Percentiles rank a stretch among this genome's conserved stretches.
These are phyloP conservation scores for Hipparchia semele DNA, from an alignment of 2,888 invertebrate species.

Conservation along the genomic window DNA sequence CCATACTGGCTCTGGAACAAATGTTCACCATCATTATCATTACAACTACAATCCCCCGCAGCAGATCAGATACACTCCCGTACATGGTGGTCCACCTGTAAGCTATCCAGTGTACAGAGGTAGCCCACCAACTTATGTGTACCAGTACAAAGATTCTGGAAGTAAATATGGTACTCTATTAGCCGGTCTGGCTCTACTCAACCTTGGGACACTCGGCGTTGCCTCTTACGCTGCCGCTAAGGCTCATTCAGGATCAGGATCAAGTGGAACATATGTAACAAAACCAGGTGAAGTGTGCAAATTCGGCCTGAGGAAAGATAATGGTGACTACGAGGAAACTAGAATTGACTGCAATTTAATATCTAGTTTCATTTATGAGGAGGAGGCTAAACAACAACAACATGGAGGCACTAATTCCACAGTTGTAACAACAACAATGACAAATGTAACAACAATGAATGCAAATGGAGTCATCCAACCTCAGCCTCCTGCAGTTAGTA, in stretches of 20 bases:
- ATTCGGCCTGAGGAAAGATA: constrained; percentile 68
- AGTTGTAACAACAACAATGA: constrained; percentile 61
- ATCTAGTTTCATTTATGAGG: constrained; percentile 67
- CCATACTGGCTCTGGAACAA: constrained; percentile 46
- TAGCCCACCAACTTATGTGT: constrained; percentile 68
- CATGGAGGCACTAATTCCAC: constrained; percentile 51
- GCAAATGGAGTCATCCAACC: constrained; percentile 45
- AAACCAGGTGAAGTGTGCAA: constrained; percentile 70
- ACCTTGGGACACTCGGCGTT: constrained; percentile 66
- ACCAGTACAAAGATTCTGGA: constrained; percentile 70
- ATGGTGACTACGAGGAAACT: constrained; percentile 73
- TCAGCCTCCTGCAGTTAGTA: constrained; percentile 34
- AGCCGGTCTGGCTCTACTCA: constrained; percentile 69
- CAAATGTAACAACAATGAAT: constrained; percentile 66
- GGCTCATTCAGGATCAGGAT: constrained; percentile 38
- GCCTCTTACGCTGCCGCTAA: constrained; percentile 57
- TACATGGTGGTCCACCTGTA: constrained; percentile 55
- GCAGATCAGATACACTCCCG: constrained; percentile 64
- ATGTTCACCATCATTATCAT: constrained; percentile 64
- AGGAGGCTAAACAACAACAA: constrained; percentile 46
- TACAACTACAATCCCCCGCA: constrained; percentile 71
- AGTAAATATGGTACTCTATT: constrained; percentile 73
- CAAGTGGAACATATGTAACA: constrained; percentile 51
- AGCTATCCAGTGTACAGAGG: constrained; percentile 70
- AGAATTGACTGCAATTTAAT: constrained; percentile 72